Base-by-base conservation (phyloP, 2,888 invertebrate genomes). In the Salticus scenicus region DNA sequence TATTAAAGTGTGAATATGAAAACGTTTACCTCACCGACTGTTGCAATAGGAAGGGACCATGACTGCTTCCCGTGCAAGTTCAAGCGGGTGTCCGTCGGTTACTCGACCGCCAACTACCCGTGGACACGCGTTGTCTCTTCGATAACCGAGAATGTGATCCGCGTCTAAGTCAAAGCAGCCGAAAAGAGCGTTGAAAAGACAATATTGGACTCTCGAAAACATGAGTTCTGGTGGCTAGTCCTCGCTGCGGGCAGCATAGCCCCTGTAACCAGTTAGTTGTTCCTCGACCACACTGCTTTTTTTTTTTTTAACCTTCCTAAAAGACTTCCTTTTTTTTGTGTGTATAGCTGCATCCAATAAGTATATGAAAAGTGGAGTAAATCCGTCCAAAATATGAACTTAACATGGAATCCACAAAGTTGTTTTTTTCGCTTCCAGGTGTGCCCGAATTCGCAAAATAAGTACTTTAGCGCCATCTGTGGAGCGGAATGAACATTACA, bases 171-270 rank as follows among this genome's bases (percentile, higher is more conserved):
- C 83, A 84, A 84, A 57, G 4, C 37, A 37, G 37, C 10, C 37
- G 37, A 37, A n/a, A n/a, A 70, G 73, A 73, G 28, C 74, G 31
- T 51, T n/a, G 66, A n/a, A n/a, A 51, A 28, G 69, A 78, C 63
- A 30, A 12, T 47, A 75, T n/a, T 51, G 70, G 28, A 72, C 42
- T 67, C 17, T 63, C n/a, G 72, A 63, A 31, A 28, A 20, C 27
- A 31, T 82, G 71, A 72, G 76, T 83, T 76, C 75, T 67, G 84
- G 84, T 84, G 77, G 84, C 84, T 84, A 84, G 77, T 84, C 84
- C 82, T 84, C 78, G 84, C 84, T 84, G 84, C 84, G 72, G 84
- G 84, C 84, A 84, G 84, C 84, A 73, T 57, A 66, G 47, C 84
- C 77, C 72, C 47, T 17, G 28, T 70, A 81, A 4, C 80, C 66